Conservation (phyloP, 1,140 invertebrate species). For the Chionoecetes opilio region DNA sequence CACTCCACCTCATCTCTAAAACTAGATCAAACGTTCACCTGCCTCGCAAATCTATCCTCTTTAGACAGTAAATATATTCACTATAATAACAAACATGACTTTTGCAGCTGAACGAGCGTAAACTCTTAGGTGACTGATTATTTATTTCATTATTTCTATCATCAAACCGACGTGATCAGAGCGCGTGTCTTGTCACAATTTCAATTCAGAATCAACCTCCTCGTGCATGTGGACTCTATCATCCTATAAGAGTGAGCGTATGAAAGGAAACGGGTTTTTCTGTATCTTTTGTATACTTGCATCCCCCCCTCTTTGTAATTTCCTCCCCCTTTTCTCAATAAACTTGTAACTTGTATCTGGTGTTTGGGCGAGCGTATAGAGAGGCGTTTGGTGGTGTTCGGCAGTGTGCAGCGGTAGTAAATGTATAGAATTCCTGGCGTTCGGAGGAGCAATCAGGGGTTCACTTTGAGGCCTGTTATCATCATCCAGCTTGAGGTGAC, state of each 20-base stretch:
- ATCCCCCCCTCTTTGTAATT: too few relatives aligned
- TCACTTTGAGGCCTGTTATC: not conserved
- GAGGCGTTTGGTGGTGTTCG: too few relatives aligned
- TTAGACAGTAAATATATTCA: not conserved
- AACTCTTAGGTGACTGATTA: not conserved
- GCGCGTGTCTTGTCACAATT: not conserved
- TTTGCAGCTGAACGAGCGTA: not conserved
- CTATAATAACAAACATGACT: not conserved
- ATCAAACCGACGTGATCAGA: not conserved
- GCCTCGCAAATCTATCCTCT: not conserved
- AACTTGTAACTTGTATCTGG: too few relatives aligned
- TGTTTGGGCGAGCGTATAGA: too few relatives aligned
- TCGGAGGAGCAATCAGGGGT: not conserved
- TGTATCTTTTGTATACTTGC: too few relatives aligned
- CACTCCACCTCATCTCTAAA: too few relatives aligned
- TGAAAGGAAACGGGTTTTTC: not conserved
- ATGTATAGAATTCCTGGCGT: not conserved
- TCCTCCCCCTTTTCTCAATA: too few relatives aligned
- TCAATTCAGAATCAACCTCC: not conserved
- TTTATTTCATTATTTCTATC: not conserved
- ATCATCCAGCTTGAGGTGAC: slow-evolving; percentile 33
- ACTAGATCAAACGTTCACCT: too few relatives aligned
- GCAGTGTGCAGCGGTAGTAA: not conserved
- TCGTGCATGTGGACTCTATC: not conserved
- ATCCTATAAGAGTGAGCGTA: not conserved